Percentiles rank a stretch among this genome's conserved stretches.
phyloP scores from a whole-genome alignment of 1,140 invertebrate genomes.

The Drosophila murphyi region DNA sequence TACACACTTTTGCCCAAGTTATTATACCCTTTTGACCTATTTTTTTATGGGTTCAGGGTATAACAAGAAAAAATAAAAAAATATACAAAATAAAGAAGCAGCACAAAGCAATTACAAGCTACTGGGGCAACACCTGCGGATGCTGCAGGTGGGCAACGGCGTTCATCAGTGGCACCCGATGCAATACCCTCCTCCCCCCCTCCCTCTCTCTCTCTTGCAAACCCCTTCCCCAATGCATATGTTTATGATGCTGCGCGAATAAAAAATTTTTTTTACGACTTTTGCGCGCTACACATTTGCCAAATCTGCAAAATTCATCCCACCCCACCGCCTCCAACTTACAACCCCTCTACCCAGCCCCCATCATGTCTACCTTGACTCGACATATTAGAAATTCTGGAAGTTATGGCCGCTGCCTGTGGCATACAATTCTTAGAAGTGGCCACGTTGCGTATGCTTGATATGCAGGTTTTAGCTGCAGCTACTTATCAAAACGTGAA shows the following conservation, averaged over 20 bases:
- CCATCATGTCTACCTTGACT: neutral
- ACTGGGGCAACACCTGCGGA: slow-evolving; percentile 62
- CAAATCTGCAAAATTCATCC: slow-evolving; percentile 31
- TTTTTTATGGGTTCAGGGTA: no score
- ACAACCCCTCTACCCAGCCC: neutral
- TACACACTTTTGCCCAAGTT: no score
- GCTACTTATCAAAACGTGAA: slow-evolving; percentile 42
- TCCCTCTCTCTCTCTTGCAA: neutral
- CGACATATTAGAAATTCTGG: slow-evolving; percentile 31
- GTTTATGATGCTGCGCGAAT: slow-evolving; percentile 71
- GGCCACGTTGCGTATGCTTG: slow-evolving; percentile 34
- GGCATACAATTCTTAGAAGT: slow-evolving; percentile 17
- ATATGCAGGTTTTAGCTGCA: slow-evolving; percentile 24
- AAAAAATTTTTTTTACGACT: slow-evolving; percentile 77
- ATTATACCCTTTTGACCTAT: no score
- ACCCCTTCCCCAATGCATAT: slow-evolving; percentile 41
- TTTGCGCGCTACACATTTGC: slow-evolving; percentile 22
- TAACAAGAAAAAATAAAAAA: slow-evolving; percentile 14
- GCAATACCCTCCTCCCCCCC: slow-evolving; percentile 10
- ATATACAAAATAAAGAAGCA: slow-evolving; percentile 34
- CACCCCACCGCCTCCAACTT: neutral
- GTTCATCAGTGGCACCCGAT: slow-evolving; percentile 27
- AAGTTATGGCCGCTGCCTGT: slow-evolving; percentile 13
- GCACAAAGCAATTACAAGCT: slow-evolving; percentile 77
- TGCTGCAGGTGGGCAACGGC: slow-evolving; percentile 22